phyloP scores from a whole-genome alignment of 2,888 invertebrate genomes.

The Argyresthia goedartella region DNA sequence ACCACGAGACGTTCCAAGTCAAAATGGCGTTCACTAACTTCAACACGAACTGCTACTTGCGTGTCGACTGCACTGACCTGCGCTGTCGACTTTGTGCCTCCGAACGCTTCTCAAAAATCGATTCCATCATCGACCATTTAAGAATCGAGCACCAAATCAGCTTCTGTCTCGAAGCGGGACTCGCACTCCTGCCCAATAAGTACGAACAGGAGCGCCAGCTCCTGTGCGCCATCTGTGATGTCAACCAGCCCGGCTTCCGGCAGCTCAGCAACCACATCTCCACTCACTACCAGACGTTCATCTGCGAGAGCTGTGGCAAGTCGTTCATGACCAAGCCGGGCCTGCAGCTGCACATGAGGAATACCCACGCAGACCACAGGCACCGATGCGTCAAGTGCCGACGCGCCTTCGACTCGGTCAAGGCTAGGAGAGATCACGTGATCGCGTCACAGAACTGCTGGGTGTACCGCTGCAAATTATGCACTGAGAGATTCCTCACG shows the following conservation, averaged over 20 bases:
- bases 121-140: conserved; percentile 2
- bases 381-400: conserved; percentile 22
- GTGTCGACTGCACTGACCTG: conserved; percentile 8
- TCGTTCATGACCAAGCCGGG: background rate
- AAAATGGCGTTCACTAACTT: conserved; percentile 2
- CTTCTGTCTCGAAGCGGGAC: background rate
- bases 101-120: background rate
- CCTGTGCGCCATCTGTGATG: conserved; percentile 3
- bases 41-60: background rate
- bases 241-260: background rate
- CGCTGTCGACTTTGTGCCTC: conserved; percentile 4
- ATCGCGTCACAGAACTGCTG: conserved; percentile 19
- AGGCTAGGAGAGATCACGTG: conserved; percentile 19
- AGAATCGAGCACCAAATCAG: background rate
- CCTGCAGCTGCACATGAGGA: conserved; percentile 1
- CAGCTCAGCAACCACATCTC: conserved; percentile 4
- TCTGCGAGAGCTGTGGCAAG: conserved; percentile 3
- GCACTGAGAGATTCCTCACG: conserved; percentile 21
- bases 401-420: conserved; percentile 16
- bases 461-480: conserved; percentile 20
- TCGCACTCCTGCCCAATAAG: conserved; percentile 2
- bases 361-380: conserved; percentile 13
- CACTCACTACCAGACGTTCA: background rate
- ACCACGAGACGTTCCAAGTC: background rate
- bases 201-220: background rate